Evolutionary conservation across 2,888 invertebrate species (phyloP).

Genomic region (Diarsia rubi): DNA sequence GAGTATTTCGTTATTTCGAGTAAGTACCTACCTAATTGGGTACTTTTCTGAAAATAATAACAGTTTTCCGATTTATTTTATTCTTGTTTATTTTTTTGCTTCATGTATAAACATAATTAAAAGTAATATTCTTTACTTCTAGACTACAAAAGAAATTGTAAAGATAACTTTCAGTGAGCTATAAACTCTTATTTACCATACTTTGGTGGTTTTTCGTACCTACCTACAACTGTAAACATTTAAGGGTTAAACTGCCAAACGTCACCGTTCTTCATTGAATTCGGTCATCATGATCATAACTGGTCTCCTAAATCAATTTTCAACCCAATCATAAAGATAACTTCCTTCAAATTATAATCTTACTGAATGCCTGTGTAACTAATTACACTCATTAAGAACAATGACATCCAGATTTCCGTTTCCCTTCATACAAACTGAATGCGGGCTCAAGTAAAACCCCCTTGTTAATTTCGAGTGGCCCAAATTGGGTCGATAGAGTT

Average conservation of each 20-base stretch:
- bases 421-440: conserved; percentile 49
- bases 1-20: neutral
- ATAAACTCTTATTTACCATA: neutral
- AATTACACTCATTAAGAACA: conserved; percentile 56
- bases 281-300: neutral
- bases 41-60: neutral
- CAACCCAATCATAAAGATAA: conserved; percentile 5
- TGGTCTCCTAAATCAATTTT: conserved; percentile 18
- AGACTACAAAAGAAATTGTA: neutral
- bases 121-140: neutral
- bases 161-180: neutral
- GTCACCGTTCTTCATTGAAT: neutral
- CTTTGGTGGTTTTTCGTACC: neutral
- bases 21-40: neutral
- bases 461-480: conserved; percentile 64
- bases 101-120: neutral
- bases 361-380: conserved; percentile 25
- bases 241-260: neutral
- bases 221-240: neutral
- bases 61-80: neutral
- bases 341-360: conserved; percentile 22
- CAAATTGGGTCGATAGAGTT: conserved; percentile 70
- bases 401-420: conserved; percentile 53
- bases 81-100: neutral
- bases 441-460: conserved; percentile 51